A percentile compares a stretch with the other conserved stretches of the same genome.
Evolutionary conservation across 2,797 vertebrate species (phyloP).

Genomic region (Jordanella pulchra): DNA sequence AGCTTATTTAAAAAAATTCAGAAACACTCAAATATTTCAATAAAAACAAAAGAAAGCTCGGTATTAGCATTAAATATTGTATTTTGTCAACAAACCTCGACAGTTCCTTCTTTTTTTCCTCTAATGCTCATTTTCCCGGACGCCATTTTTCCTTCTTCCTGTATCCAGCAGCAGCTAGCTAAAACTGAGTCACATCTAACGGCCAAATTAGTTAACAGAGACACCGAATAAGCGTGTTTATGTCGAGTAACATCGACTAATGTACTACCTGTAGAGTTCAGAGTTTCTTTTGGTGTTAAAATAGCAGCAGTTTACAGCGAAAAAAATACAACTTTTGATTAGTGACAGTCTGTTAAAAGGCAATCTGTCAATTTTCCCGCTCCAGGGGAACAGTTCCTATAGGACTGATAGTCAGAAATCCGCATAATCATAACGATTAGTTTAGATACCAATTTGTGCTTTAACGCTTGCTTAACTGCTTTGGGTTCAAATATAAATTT

Average conservation of each 20-base stretch:
- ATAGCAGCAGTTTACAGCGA: background rate
- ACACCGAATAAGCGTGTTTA: background rate
- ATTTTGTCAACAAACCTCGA: constrained; percentile 66
- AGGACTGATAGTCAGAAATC: background rate
- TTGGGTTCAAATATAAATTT: too few species aligned
- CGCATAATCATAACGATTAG: too few species aligned
- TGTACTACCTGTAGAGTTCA: background rate
- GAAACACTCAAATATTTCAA: background rate
- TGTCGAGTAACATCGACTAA: too few species aligned
- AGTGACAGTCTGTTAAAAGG: rapidly evolving
- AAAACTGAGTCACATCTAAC: background rate
- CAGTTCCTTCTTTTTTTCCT: constrained; percentile 54
- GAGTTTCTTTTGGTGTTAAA: rapidly evolving
- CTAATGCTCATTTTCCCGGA: constrained; percentile 45
- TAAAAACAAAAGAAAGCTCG: background rate
- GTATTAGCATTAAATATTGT: background rate
- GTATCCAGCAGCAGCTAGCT: too few species aligned
- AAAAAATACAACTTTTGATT: background rate
- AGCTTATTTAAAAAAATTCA: background rate
- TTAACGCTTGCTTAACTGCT: too few species aligned
- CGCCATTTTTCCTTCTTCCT: constrained; percentile 53
- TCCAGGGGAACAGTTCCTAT: background rate
- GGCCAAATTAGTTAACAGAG: background rate
- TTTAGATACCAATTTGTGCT: too few species aligned
- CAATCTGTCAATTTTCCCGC: constrained; percentile 37